These are phyloP conservation scores for Dromococcyx pavoninus DNA, from an alignment of 2,797 vertebrate genomes.

Conservation along the genomic window DNA sequence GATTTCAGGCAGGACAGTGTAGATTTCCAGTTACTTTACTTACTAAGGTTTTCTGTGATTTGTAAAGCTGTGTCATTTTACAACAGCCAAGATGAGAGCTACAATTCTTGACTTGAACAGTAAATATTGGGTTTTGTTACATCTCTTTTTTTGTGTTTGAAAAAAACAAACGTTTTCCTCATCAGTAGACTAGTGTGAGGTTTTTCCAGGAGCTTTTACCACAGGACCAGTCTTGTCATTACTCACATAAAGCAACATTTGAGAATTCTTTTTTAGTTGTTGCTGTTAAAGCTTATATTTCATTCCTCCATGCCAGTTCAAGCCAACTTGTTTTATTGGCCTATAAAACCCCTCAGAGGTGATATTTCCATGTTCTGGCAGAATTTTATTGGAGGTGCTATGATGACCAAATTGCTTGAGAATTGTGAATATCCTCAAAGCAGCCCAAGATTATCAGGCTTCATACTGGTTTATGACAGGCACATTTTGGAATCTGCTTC, in stretches of 20 bases:
- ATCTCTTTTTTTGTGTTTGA: not conserved
- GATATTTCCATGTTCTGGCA: not conserved
- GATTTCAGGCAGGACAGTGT: not conserved
- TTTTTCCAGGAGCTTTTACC: not conserved
- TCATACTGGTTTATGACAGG: not conserved
- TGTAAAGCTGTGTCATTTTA: not conserved
- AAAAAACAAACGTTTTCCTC: not conserved
- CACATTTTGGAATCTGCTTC: not conserved
- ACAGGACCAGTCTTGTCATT: not conserved
- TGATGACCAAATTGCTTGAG: not conserved
- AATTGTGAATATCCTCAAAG: not conserved
- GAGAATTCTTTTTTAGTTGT: not conserved
- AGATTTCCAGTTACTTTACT: not conserved
- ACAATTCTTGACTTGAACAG: not conserved
- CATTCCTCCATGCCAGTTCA: not conserved
- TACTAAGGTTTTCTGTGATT: accelerated
- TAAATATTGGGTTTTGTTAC: not conserved
- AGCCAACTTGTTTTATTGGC: not conserved
- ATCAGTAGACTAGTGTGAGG: not conserved
- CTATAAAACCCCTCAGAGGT: not conserved
- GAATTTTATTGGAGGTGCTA: not conserved
- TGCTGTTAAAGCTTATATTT: not conserved
- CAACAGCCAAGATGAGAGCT: not conserved
- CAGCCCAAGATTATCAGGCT: not conserved
- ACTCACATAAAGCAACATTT: not conserved